phyloP scores from a whole-genome alignment of 1,140 invertebrate genomes.

The Schlechtendalia chinensis region DNA sequence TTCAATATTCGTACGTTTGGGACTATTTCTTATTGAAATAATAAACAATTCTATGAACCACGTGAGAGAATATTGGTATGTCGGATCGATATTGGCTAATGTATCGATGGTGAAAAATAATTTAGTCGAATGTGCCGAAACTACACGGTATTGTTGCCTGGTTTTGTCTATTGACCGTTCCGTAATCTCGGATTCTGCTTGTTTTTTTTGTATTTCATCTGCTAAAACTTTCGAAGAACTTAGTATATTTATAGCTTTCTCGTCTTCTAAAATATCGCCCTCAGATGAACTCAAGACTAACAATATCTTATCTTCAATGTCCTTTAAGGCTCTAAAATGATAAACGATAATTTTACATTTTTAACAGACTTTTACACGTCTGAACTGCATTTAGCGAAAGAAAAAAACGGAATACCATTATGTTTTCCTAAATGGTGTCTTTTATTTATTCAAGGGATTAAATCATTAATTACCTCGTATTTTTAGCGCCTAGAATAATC shows the following conservation, averaged over 20 bases:
- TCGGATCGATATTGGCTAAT: constrained; percentile 85
- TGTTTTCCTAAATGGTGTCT: too few species aligned
- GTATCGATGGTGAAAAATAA: constrained; percentile 93
- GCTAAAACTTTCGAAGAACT: constrained; percentile 86
- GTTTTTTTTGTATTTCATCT: constrained; percentile 83
- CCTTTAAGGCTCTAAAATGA: constrained; percentile 76
- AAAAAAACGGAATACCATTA: too few species aligned
- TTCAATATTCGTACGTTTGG: constrained; percentile 65
- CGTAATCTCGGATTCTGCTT: constrained; percentile 72
- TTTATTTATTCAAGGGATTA: too few species aligned
- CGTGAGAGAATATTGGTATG: constrained; percentile 89
- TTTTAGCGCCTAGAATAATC: constrained; percentile 85
- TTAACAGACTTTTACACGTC: too few species aligned
- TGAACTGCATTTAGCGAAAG: too few species aligned
- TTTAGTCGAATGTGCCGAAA: constrained; percentile 82
- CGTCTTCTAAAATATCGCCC: constrained; percentile 94
- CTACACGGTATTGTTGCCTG: constrained; percentile 77
- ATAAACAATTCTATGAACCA: constrained; percentile 92
- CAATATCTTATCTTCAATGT: constrained; percentile 93
- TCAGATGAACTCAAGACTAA: constrained; percentile 83
- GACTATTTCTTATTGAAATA: constrained; percentile 69
- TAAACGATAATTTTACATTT: too few species aligned
- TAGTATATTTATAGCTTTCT: constrained; percentile 91
- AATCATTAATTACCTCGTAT: constrained; percentile 61
- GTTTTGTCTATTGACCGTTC: constrained; percentile 79